phyloP scores from a whole-genome alignment of 2,888 invertebrate species.

The Phalera bucephala region DNA sequence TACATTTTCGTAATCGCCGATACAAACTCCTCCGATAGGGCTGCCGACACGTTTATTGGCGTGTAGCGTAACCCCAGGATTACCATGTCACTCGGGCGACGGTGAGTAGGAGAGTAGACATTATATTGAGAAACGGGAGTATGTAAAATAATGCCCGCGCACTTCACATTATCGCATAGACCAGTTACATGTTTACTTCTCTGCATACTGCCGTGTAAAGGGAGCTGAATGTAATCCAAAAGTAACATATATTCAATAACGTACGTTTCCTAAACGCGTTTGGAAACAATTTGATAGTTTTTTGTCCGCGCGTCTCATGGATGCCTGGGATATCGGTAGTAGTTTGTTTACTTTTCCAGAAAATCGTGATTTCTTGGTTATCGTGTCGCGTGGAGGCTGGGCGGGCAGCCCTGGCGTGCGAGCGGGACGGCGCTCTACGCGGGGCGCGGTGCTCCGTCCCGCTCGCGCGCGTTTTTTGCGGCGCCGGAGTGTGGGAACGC shows the following conservation, averaged over 20 bases:
- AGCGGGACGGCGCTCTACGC: conserved; percentile 60
- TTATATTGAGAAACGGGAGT: too few species aligned
- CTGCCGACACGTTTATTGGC: conserved; percentile 52
- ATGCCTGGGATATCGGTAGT: conserved; percentile 26
- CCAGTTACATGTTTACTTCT: too few species aligned
- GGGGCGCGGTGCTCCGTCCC: conserved; percentile 48
- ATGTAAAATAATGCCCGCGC: too few species aligned
- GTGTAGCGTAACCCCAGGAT: conserved; percentile 36
- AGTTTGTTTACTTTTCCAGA: conserved; percentile 60
- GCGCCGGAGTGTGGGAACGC: conserved; percentile 83
- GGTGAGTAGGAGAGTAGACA: too few species aligned
- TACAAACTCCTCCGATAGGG: conserved; percentile 66
- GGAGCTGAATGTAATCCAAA: too few species aligned
- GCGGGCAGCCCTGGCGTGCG: conserved; percentile 64
- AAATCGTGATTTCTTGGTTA: conserved; percentile 67
- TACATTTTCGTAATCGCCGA: conserved; percentile 78
- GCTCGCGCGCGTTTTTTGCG: conserved; percentile 77
- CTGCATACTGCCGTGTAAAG: too few species aligned
- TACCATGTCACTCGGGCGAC: too few species aligned
- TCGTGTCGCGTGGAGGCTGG: conserved; percentile 53
- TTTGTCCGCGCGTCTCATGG: conserved; percentile 1
- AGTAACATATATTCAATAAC: too few species aligned
- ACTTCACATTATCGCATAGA: too few species aligned
- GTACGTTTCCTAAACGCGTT: conserved; percentile 36
- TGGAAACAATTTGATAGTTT: conserved; percentile 12